These are phyloP conservation scores for Pachyrhynchus sulphureomaculatus DNA, from an alignment of 1,140 invertebrate species.

Conservation along the genomic window DNA sequence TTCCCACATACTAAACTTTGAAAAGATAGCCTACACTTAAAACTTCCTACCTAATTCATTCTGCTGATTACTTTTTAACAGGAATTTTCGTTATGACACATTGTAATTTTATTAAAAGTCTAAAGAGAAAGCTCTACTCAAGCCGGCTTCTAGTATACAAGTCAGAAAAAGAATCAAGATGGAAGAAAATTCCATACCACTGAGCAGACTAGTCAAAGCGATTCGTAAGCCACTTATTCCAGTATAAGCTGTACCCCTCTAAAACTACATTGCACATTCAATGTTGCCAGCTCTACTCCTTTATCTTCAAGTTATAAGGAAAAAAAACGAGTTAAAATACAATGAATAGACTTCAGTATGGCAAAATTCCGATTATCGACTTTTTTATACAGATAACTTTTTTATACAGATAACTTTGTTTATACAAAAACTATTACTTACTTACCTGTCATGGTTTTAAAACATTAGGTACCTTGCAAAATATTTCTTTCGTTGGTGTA, in stretches of 20 bases:
- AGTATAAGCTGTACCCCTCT: conserved; percentile 53
- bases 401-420: too few relatives aligned
- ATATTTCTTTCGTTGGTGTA: too few relatives aligned
- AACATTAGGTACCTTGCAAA: too few relatives aligned
- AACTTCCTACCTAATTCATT: conserved; percentile 53
- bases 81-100: conserved; percentile 40
- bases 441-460: too few relatives aligned
- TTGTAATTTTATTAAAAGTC: conserved; percentile 35
- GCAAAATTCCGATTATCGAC: too few relatives aligned
- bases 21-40: conserved; percentile 48
- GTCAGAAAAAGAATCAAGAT: conserved; percentile 51
- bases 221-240: conserved; percentile 45
- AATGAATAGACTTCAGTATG: too few relatives aligned
- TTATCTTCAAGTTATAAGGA: background rate
- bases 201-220: conserved; percentile 51
- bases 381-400: too few relatives aligned
- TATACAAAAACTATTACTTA: too few relatives aligned
- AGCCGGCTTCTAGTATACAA: conserved; percentile 51
- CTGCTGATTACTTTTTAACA: conserved; percentile 40
- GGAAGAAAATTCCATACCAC: conserved; percentile 53
- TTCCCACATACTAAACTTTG: conserved; percentile 47
- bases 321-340: too few relatives aligned
- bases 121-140: conserved; percentile 35
- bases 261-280: conserved; percentile 52
- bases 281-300: conserved; percentile 9